These are phyloP conservation scores for Istiophorus platypterus DNA, from an alignment of 2,113 vertebrate species.

Conservation along the genomic window DNA sequence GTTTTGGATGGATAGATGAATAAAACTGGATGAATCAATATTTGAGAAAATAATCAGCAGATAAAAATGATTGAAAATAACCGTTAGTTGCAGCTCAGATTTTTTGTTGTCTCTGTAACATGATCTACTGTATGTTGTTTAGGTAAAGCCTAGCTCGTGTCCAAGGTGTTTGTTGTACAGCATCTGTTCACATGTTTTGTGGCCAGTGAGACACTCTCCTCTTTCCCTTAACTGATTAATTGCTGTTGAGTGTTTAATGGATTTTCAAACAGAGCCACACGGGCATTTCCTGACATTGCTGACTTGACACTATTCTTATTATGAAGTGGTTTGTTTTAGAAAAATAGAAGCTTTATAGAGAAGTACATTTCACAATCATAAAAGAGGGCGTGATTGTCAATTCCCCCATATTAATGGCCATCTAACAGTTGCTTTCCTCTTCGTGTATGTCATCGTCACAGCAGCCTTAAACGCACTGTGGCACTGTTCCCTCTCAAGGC, in stretches of 20 bases:
- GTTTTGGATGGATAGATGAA: not conserved
- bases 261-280: conserved; percentile 27
- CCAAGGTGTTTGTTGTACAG: not conserved
- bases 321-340: not conserved
- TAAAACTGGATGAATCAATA: not conserved
- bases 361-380: not conserved
- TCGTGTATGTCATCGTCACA: not conserved
- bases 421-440: not conserved
- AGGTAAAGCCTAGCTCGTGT: not conserved
- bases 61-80: too few species aligned
- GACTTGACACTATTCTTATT: not conserved
- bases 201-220: not conserved
- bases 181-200: not conserved
- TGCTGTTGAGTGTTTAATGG: conserved; percentile 8
- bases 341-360: not conserved
- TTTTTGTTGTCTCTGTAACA: not conserved
- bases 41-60: not conserved
- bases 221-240: conserved; percentile 8
- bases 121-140: not conserved
- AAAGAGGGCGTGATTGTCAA: not conserved
- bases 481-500: conserved; percentile 11
- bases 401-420: not conserved
- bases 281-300: not conserved
- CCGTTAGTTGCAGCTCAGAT: not conserved
- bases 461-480: not conserved